These are phyloP conservation scores for Lithobius niger DNA, from an alignment of 1,140 invertebrate genomes.

Conservation along the genomic window DNA sequence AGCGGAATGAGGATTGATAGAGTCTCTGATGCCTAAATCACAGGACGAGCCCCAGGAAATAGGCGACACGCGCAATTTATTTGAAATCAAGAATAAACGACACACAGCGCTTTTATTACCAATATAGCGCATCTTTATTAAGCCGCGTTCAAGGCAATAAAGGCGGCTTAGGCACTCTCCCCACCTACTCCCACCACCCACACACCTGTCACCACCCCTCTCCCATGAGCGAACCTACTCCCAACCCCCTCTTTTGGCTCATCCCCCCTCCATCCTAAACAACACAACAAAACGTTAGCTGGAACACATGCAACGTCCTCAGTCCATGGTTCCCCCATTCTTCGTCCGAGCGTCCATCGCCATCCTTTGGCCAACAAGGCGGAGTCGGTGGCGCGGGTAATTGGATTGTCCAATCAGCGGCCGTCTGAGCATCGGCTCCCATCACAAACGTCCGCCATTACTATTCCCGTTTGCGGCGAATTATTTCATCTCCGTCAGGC, in stretches of 20 bases:
- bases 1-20: constrained; percentile 11
- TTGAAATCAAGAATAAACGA: constrained; percentile 11
- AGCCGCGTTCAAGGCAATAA: constrained; percentile 10
- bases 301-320: too few relatives aligned
- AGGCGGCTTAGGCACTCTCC: not conserved
- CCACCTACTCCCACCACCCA: not conserved
- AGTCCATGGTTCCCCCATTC: too few relatives aligned
- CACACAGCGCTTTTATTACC: constrained; percentile 4
- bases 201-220: not conserved
- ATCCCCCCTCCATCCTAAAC: too few relatives aligned
- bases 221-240: not conserved
- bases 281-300: too few relatives aligned
- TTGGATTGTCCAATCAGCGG: not conserved
- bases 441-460: not conserved
- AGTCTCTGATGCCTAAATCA: not conserved
- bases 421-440: not conserved
- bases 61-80: constrained; percentile 4
- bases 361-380: too few relatives aligned
- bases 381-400: not conserved
- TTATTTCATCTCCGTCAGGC: too few relatives aligned
- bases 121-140: constrained; percentile 11
- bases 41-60: not conserved
- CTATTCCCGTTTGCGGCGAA: not conserved
- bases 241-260: too few relatives aligned
- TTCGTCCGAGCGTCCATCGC: too few relatives aligned